Evolutionary conservation across 1,140 invertebrate species (phyloP).

Genomic region (Conopomorpha cramerella): DNA sequence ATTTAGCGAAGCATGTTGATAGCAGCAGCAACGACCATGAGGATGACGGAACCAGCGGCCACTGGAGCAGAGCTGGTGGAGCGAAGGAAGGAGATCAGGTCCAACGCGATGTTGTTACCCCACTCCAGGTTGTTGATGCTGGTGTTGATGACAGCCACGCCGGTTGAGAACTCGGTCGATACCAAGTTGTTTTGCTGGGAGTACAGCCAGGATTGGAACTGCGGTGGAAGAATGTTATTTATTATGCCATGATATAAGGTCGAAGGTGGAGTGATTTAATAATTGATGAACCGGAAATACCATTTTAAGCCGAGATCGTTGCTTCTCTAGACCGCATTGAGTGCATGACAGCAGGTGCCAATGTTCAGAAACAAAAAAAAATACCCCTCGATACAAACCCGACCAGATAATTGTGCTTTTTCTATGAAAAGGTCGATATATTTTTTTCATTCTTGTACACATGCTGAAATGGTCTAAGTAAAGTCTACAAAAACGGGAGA

Average conservation of each 20-base stretch:
- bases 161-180: slow-evolving; percentile 13
- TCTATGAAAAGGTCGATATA: no score
- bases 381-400: no score
- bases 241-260: background rate
- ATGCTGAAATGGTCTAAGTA: no score
- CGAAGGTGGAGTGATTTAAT: background rate
- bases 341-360: no score
- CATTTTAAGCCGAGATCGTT: no score
- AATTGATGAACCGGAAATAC: no score
- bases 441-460: no score
- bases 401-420: no score
- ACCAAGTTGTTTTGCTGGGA: slow-evolving; percentile 20
- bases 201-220: slow-evolving; percentile 42
- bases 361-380: no score
- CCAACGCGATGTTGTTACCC: slow-evolving; percentile 22
- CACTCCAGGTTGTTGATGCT: slow-evolving; percentile 25
- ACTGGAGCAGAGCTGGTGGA: slow-evolving; percentile 15
- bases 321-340: no score
- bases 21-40: slow-evolving; percentile 15
- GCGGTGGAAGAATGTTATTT: slow-evolving; percentile 6
- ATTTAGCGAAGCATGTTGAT: background rate
- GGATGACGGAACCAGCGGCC: slow-evolving; percentile 14
- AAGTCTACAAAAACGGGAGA: no score
- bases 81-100: slow-evolving; percentile 14
- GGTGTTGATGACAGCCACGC: slow-evolving; percentile 13